Evolutionary conservation across 2,888 invertebrate species (phyloP).

Genomic region (Dryadula phaetusa): DNA sequence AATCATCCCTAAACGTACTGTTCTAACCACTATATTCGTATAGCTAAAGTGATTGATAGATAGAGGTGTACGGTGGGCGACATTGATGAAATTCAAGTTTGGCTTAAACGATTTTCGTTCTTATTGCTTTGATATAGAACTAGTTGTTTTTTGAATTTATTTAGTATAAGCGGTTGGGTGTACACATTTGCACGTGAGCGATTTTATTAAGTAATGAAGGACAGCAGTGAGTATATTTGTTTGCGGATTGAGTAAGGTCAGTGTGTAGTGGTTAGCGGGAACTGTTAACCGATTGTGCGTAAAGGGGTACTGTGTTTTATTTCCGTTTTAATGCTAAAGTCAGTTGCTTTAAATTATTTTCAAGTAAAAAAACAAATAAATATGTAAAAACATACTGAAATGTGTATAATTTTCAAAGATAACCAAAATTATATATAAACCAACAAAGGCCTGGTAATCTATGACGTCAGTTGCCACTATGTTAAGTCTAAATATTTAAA

Average conservation of each 20-base stretch:
- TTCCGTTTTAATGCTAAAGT: neutral
- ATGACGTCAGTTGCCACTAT: too few relatives aligned
- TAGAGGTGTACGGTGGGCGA: neutral
- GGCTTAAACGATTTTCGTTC: conserved; percentile 19
- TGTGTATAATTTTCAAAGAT: too few relatives aligned
- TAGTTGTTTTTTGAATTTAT: neutral
- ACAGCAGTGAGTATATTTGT: conserved; percentile 35
- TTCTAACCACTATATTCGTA: neutral
- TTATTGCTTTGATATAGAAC: neutral
- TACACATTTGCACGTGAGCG: conserved; percentile 33
- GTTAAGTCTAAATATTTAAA: too few relatives aligned
- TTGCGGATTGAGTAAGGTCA: conserved; percentile 41
- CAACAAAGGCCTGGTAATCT: too few relatives aligned
- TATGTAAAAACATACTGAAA: too few relatives aligned
- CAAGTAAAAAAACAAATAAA: too few relatives aligned
- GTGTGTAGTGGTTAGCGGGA: conserved; percentile 32
- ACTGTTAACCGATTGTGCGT: neutral
- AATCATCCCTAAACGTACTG: neutral
- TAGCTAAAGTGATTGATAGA: neutral
- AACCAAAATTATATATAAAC: too few relatives aligned
- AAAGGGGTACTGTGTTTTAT: neutral
- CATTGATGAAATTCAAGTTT: neutral
- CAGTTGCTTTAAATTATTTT: too few relatives aligned
- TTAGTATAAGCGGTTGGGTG: neutral
- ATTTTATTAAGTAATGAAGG: conserved; percentile 40